phyloP scores from a whole-genome alignment of 2,113 vertebrate species.

The Dicaeum eximium region DNA sequence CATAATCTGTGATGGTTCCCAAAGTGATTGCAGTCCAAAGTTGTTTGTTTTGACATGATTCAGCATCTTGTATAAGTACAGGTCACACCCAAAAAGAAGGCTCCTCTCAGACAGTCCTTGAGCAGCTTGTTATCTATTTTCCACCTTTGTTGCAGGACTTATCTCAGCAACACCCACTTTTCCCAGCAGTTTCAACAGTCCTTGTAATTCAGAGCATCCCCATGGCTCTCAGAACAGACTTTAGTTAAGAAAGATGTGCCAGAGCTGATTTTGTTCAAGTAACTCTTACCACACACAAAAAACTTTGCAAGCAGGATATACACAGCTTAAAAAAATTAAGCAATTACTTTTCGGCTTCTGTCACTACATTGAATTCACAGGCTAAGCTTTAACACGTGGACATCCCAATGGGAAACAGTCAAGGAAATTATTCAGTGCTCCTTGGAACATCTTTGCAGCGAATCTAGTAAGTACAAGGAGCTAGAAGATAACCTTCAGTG shows the following conservation, averaged over 20 bases:
- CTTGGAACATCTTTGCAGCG: conserved; percentile 38
- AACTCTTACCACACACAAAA: background rate
- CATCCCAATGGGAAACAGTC: background rate
- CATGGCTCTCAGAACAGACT: background rate
- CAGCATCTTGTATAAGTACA: background rate
- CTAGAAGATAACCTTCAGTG: background rate
- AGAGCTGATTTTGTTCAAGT: background rate
- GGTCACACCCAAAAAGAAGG: background rate
- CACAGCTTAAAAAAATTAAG: background rate
- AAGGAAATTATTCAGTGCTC: background rate
- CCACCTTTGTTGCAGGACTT: background rate
- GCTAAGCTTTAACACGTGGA: background rate
- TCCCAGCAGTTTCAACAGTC: background rate
- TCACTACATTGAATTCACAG: background rate
- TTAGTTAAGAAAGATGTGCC: background rate
- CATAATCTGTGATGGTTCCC: background rate
- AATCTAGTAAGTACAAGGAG: conserved; percentile 57
- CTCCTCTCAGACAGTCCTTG: background rate
- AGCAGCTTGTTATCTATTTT: background rate
- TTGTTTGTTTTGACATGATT: background rate
- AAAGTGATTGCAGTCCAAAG: background rate
- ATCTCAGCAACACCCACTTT: background rate
- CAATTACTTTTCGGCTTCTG: background rate
- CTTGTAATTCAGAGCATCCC: background rate
- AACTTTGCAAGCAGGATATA: background rate